Conservation (phyloP, 2,888 invertebrate genomes). For the Drosophila borborema region DNA sequence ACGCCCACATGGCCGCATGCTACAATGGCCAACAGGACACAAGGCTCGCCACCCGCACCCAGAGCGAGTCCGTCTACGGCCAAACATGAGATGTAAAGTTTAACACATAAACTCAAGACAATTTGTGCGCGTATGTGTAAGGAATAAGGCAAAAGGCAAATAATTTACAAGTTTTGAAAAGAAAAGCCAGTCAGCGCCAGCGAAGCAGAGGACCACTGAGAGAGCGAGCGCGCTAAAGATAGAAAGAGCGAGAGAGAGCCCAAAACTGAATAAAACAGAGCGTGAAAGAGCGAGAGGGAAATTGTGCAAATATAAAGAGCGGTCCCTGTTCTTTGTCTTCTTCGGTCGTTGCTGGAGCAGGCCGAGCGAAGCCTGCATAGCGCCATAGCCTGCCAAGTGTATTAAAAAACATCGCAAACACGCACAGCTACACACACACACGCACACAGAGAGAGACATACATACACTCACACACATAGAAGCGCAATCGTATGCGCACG, state of each 20-base stretch:
- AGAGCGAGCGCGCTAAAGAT: conserved; percentile 6
- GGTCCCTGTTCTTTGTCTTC: conserved; percentile 43
- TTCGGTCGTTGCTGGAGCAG: conserved; percentile 42
- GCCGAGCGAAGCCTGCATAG: conserved; percentile 40
- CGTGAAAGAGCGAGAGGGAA: conserved; percentile 36
- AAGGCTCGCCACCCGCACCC: conserved; percentile 28
- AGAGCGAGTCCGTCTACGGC: conserved; percentile 53
- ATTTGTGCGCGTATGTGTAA: conserved; percentile 78
- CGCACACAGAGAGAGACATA: conserved; percentile 22
- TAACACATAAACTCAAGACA: conserved; percentile 81
- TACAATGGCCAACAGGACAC: conserved; percentile 59
- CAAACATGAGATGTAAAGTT: conserved; percentile 77
- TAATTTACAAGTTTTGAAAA: conserved; percentile 81
- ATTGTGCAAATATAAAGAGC: conserved; percentile 68
- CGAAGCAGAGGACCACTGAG: conserved; percentile 5
- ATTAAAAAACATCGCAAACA: conserved; percentile 54
- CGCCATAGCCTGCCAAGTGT: conserved; percentile 60
- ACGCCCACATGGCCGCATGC: conserved; percentile 64
- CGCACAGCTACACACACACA: conserved; percentile 26
- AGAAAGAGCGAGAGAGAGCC: conserved; percentile 13
- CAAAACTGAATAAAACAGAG: conserved; percentile 21
- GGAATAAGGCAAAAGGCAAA: conserved; percentile 81
- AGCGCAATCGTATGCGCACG: conserved; percentile 8
- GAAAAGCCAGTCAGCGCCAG: conserved; percentile 58
- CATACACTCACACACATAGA: conserved; percentile 1